A percentile compares a stretch with the other conserved stretches of the same genome.
phyloP scores from a whole-genome alignment of 2,797 vertebrate species.

The Meda fulgida region DNA sequence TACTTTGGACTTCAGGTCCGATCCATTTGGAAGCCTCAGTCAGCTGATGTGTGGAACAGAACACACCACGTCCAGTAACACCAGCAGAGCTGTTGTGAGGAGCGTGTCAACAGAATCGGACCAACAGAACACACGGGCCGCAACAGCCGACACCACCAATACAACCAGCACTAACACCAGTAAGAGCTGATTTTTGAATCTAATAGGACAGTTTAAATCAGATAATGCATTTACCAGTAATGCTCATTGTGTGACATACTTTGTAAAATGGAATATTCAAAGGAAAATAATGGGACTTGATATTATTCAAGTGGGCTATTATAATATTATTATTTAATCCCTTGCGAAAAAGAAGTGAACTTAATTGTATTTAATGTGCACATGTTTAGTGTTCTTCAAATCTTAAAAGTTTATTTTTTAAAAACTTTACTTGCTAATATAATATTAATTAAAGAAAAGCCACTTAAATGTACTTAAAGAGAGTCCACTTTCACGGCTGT shows the following conservation, averaged over 20 bases:
- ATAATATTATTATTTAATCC: no score
- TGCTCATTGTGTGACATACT: not conserved
- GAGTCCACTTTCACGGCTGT: no score
- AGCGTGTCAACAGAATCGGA: not conserved
- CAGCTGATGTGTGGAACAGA: slow-evolving; percentile 73
- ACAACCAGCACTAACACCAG: slow-evolving; percentile 51
- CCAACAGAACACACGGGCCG: slow-evolving; percentile 6
- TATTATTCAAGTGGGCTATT: no score
- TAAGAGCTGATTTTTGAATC: slow-evolving; percentile 15
- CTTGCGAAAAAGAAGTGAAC: no score
- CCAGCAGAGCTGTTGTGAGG: slow-evolving; percentile 15
- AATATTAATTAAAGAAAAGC: no score
- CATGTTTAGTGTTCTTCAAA: no score
- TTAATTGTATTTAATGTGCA: no score
- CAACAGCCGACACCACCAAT: slow-evolving; percentile 2
- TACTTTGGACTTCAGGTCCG: slow-evolving; percentile 67
- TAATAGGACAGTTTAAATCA: not conserved
- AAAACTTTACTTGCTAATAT: no score
- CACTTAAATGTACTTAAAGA: no score
- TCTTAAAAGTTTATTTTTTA: no score
- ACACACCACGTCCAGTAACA: slow-evolving; percentile 65
- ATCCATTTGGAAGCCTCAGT: slow-evolving; percentile 72
- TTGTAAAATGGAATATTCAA: not conserved
- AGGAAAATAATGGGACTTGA: no score
- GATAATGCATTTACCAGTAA: not conserved